A percentile compares a stretch with the other conserved stretches of the same genome.
phyloP scores from a whole-genome alignment of 2,888 invertebrate species.

The Conops quadrifasciatus region DNA sequence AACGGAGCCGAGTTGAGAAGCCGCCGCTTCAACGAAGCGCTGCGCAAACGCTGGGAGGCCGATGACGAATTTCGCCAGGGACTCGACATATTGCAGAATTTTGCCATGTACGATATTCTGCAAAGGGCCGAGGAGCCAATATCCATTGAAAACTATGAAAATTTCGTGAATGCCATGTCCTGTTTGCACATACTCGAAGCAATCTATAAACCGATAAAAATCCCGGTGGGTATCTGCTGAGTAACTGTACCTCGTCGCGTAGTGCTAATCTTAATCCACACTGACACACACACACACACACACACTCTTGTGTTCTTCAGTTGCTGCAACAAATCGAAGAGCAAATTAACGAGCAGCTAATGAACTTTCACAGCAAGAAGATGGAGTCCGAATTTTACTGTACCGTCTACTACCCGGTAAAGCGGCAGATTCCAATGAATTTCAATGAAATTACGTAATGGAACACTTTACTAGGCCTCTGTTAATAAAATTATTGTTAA shows the following conservation, averaged over 20 bases:
- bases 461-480: no score
- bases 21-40: conserved; percentile 39
- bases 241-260: not conserved
- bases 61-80: conserved; percentile 53
- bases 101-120: conserved; percentile 38
- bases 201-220: conserved; percentile 50
- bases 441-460: conserved; percentile 1
- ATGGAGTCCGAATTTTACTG: conserved; percentile 59
- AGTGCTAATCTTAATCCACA: not conserved
- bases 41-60: conserved; percentile 50
- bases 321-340: conserved; percentile 53
- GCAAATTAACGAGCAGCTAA: conserved; percentile 53
- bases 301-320: conserved; percentile 38
- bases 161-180: conserved; percentile 53
- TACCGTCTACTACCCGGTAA: conserved; percentile 58
- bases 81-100: conserved; percentile 49
- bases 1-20: conserved; percentile 14
- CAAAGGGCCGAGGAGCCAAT: not conserved
- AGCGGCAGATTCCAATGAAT: conserved; percentile 45
- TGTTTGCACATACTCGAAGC: conserved; percentile 52
- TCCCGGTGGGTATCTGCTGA: conserved; percentile 48
- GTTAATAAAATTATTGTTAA: no score
- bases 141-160: conserved; percentile 50
- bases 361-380: conserved; percentile 53
- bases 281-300: not conserved